These are phyloP conservation scores for Euthynnus affinis DNA, from an alignment of 2,797 vertebrate species.

Conservation along the genomic window DNA sequence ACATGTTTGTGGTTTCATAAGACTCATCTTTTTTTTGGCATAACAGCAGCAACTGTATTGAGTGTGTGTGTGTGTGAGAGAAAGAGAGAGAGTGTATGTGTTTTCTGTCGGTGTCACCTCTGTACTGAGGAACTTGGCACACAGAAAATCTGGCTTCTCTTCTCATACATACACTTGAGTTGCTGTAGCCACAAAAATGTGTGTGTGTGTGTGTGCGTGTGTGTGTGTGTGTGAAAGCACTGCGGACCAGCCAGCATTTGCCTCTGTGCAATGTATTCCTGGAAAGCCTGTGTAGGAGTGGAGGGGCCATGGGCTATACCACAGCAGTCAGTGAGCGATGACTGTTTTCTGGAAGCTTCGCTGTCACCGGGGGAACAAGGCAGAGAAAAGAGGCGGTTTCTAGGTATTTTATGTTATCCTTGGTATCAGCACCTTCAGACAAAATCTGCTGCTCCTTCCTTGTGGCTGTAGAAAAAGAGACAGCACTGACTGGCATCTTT, in stretches of 20 bases:
- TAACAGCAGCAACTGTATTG: background rate
- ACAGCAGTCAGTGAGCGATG: constrained; percentile 39
- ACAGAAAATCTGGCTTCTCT: constrained; percentile 45
- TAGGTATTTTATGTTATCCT: constrained; percentile 5
- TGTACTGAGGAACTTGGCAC: constrained; percentile 46
- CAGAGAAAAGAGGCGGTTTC: constrained; percentile 15
- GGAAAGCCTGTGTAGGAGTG: constrained; percentile 71
- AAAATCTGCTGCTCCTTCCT: constrained; percentile 4
- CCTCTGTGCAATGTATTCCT: constrained; percentile 71
- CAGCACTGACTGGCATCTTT: background rate
- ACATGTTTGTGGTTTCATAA: constrained; percentile 55
- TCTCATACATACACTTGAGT: constrained; percentile 46
- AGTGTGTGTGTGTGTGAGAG: background rate
- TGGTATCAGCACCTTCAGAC: background rate
- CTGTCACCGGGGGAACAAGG: constrained; percentile 19
- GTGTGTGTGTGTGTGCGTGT: constrained; percentile 26
- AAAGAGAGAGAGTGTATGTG: constrained; percentile 10
- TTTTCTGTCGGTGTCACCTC: constrained; percentile 61
- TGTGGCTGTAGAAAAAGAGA: background rate
- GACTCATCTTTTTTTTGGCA: background rate
- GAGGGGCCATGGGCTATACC: constrained; percentile 43
- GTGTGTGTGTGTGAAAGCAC: constrained; percentile 33
- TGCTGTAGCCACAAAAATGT: constrained; percentile 31
- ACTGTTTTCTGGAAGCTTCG: constrained; percentile 59
- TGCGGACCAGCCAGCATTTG: constrained; percentile 50